Base-by-base conservation (phyloP, 2,797 vertebrate species). In the Microhierax caerulescens region DNA sequence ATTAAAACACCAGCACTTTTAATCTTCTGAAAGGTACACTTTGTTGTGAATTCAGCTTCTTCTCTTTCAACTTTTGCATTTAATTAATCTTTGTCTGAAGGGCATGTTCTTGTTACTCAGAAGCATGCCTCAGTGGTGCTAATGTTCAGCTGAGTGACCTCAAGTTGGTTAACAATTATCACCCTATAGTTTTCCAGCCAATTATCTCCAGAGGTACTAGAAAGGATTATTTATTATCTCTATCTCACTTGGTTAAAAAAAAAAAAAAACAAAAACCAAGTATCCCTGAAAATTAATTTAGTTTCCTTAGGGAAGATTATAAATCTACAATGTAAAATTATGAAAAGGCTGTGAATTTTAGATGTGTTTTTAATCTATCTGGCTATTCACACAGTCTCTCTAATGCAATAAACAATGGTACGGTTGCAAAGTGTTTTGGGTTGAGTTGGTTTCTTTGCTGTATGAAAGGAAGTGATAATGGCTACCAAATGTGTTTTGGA, bases 81-180 rank as follows among this genome's bases (percentile, higher is more conserved):
- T 98, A 97, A 98, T 97, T 97, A 96, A 94, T 96, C 57, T 96
- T 90, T 97, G 63, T 96, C 96, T 96, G 81, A 98, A 95, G 93
- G 95, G 57, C 86, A 93, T 95, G 81, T 96, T 96, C 86, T 86
- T 86, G 59, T 73, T 97, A 90, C 91, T 94, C 90, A 95, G 57
- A 96, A 88, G 76, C 80, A 95, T 96, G 69, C 90, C 95, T 97
- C 97, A 93, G 34, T 89, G 76, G 63, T 97, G 92, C 87, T 93
- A 94, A 94, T 94, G 81, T 95, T 93, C 78, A 84, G 67, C 53
- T 39, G 92, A 84, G 75, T 97, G 95, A 97, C 97, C 92, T 96
- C 95, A 96, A 90, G 64, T 95, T 76, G 75, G 89, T 96, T 97
- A 97, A 97, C 76, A 97, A 91, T 97, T 97, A 97, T 95, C 81